Base-by-base conservation (phyloP, 2,888 invertebrate genomes). In the Coenonympha glycerion region DNA sequence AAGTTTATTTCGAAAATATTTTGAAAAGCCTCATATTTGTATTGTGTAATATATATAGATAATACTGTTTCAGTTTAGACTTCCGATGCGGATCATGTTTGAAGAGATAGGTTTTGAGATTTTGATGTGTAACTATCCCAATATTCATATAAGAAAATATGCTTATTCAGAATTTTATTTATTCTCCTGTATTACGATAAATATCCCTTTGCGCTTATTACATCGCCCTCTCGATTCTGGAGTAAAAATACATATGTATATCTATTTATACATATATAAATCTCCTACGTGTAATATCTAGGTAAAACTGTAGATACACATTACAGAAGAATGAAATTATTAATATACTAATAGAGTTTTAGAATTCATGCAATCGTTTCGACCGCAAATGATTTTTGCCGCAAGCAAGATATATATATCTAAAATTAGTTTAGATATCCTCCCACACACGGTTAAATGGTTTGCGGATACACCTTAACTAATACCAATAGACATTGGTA, bases 401-500 rank as follows among this genome's bases (percentile, higher is more conserved):
- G 61, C 61, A 72, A 73, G 73, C 73, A 67, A 73, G 62, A 64
- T n/a, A 63, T 65, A 65, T 64, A 73, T 65, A 67, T 65, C 70
- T 68, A 65, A 65, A 75, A 69, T 58, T 67, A 69, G 65, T 66
- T 65, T 63, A 68, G 69, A 73, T 68, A 71, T 65, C 69, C 66
- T 65, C 69, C 66, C 67, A 65, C 68, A 70, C 67, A 68, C 64
- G 65, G 66, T 72, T 69, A 68, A 68, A 70, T 66, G 66, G 68
- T 66, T 69, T 73, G 76, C 72, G 71, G 72, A 74, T 70, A 74
- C 69, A 69, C 67, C 76, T 76, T 83, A 78, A 74, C 76, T 83
- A 80, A n/a, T n/a, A n/a, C n/a, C n/a, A n/a, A n/a, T n/a, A n/a
- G n/a, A n/a, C n/a, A n/a, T n/a, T n/a, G n/a, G n/a, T n/a, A n/a